Evolutionary conservation across 64 coral and sea anemone genomes (phyloP).

Genomic region (Hydrozoanthus tunicans): DNA sequence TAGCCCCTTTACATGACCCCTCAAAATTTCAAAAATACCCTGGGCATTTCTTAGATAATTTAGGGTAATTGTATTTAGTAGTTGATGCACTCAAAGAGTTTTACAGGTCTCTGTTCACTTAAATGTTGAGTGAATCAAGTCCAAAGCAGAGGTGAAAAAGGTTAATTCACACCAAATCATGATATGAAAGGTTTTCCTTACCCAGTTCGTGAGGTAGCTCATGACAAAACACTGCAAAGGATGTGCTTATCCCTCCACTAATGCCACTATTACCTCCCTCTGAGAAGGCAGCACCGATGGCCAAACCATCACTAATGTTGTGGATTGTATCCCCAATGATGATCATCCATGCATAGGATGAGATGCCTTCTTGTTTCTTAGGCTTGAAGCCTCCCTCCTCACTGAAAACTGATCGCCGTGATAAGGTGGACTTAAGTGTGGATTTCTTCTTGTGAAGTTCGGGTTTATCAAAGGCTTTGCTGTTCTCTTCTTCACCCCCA

Average conservation of each 20-base stretch:
- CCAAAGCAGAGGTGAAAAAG: no score
- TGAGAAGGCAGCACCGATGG: constrained; percentile 94
- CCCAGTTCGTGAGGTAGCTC: constrained; percentile 97
- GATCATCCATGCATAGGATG: constrained; percentile 92
- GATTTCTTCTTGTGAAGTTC: constrained; percentile 3
- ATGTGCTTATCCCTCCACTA: constrained; percentile 89
- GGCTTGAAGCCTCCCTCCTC: constrained; percentile 47
- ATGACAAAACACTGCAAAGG: constrained; percentile 95
- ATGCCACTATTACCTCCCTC: constrained; percentile 69
- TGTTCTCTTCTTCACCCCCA: neutral
- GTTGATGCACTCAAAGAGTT: no score
- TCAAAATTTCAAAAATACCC: no score
- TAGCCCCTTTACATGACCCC: no score
- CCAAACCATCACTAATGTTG: constrained; percentile 92
- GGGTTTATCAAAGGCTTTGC: neutral
- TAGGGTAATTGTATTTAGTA: no score
- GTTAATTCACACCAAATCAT: no score
- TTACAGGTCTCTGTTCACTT: no score
- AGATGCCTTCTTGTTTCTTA: constrained; percentile 42
- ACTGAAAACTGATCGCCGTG: constrained; percentile 64
- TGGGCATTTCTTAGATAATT: no score
- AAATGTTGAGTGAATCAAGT: no score
- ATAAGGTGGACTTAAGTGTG: constrained; percentile 39
- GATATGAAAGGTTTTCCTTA: neutral
- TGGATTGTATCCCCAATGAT: constrained; percentile 97